phyloP scores from a whole-genome alignment of 2,113 vertebrate species.

The Donacobius atricapilla region DNA sequence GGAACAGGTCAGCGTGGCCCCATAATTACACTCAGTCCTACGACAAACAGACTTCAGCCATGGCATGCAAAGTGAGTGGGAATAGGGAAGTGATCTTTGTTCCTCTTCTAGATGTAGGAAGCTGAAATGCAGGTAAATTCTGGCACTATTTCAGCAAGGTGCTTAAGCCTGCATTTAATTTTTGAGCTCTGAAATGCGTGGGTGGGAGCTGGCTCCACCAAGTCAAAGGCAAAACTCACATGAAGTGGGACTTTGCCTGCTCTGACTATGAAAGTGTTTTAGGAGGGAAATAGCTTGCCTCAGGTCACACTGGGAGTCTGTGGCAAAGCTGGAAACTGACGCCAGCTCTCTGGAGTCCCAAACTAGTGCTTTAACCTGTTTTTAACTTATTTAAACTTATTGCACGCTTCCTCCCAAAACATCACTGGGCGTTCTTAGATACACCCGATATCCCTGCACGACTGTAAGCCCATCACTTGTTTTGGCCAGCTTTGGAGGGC shows the following conservation, averaged over 20 bases:
- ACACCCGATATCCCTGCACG: background rate
- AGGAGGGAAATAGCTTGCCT: slow-evolving; percentile 41
- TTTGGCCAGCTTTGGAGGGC: background rate
- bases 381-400: background rate
- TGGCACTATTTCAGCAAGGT: slow-evolving; percentile 24
- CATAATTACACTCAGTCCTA: background rate
- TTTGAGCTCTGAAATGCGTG: slow-evolving; percentile 19
- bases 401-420: background rate
- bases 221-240: slow-evolving; percentile 51
- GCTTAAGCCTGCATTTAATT: slow-evolving; percentile 25
- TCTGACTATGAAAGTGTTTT: slow-evolving; percentile 4
- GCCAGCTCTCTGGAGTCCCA: background rate
- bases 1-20: background rate
- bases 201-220: slow-evolving; percentile 36
- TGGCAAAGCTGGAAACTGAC: background rate
- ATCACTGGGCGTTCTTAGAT: background rate
- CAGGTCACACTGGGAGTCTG: background rate
- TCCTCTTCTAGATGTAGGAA: slow-evolving; percentile 6
- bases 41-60: background rate
- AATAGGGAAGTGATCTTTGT: slow-evolving; percentile 42
- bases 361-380: background rate
- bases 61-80: background rate
- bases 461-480: background rate
- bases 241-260: slow-evolving; percentile 26
- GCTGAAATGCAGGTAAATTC: background rate